Evolutionary conservation across 2,888 invertebrate genomes (phyloP), one percentile per base, ranked within the genome.

Genomic region (Apodemia duryi): DNA sequence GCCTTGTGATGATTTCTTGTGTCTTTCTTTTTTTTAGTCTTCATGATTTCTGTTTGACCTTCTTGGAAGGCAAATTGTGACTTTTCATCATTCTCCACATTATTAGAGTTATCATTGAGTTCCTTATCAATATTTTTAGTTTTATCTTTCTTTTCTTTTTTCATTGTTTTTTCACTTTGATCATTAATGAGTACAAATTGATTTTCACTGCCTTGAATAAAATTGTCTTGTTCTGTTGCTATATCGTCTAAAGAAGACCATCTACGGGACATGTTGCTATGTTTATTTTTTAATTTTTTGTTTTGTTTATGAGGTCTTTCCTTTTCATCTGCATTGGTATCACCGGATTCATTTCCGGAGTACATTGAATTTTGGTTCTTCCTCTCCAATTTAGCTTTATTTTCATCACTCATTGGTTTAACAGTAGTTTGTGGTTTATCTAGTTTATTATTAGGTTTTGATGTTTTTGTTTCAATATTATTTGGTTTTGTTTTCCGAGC

Each of bases 201-300:
- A 69, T 91, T 90, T 63, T 84, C 81, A 71, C 80, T 85, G 11
- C 77, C 78, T 67, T 83, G 82, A n/a, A 78, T 80, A 69, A 81
- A 87, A 65, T 70, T 73, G 1, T 73, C 85, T 72, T 88, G 89
- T 72, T 91, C 90, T 72, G 88, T 90, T 2, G 88, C 82, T 29
- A 91, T 83, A 65, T 92, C 89, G 74, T 94, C 94, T 35, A 94
- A 79, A 13, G 94, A 94, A 38, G 93, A 93, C 94, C 94, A 94
- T 79, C 93, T 94, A 46, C 93, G 84, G 9, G 88, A 79, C 66
- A 88, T 83, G 63, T 86, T 91, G 73, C 79, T 86, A 7, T 84
- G 81, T 72, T 91, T 93, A 74, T 91, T 92, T 70, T 88, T 89
- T 2, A 85, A 80, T 70, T 85, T 85, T 72, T 91, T 87, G 67